Percentiles rank a stretch among this genome's conserved stretches.
phyloP scores from a whole-genome alignment of 1,140 invertebrate genomes.

The Ostrea denselamellosa region DNA sequence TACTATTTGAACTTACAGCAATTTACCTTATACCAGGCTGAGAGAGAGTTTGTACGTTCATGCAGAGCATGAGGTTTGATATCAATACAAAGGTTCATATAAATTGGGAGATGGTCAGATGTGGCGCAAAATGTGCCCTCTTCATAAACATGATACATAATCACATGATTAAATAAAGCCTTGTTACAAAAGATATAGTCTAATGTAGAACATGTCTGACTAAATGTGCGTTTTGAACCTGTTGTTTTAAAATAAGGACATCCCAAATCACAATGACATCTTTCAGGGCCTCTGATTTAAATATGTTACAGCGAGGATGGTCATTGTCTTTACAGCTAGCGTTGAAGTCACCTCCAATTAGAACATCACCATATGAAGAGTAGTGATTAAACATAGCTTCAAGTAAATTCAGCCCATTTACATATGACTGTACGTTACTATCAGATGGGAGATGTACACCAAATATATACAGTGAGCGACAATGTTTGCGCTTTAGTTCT shows the following conservation, averaged over 20 bases:
- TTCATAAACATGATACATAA: too few relatives aligned
- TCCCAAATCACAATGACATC: background rate
- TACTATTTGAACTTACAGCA: background rate
- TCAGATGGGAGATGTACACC: background rate
- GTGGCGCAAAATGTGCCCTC: too few relatives aligned
- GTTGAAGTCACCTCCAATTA: constrained; percentile 35
- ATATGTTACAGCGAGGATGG: background rate
- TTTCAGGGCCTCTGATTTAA: constrained; percentile 32
- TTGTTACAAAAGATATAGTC: too few relatives aligned
- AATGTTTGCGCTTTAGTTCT: background rate
- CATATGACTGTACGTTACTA: background rate
- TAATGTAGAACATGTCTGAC: too few relatives aligned
- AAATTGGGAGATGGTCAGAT: too few relatives aligned
- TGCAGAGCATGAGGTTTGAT: background rate
- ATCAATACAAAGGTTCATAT: background rate
- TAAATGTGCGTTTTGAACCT: too few relatives aligned
- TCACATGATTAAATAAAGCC: too few relatives aligned
- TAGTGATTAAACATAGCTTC: background rate
- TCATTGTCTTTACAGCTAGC: constrained; percentile 34
- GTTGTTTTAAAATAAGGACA: too few relatives aligned
- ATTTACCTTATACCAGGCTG: background rate
- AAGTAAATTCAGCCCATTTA: constrained; percentile 37
- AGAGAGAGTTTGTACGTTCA: background rate
- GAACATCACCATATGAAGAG: background rate
- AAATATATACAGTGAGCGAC: background rate